Percentiles rank a stretch among this genome's conserved stretches.
These are phyloP conservation scores for Hoplodrina ambigua DNA, from an alignment of 2,888 invertebrate species.

Conservation along the genomic window DNA sequence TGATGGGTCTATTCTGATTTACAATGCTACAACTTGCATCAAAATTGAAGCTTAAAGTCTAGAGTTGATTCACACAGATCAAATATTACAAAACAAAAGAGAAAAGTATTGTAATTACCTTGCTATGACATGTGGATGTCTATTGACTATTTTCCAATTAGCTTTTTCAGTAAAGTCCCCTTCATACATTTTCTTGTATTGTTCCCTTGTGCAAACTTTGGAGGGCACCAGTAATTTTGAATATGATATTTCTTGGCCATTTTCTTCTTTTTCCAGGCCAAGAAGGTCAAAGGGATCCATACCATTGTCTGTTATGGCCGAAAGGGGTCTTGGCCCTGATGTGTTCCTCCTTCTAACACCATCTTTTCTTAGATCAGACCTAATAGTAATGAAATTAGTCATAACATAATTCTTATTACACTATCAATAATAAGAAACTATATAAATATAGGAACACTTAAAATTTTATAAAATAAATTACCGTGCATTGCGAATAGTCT, in stretches of 20 bases:
- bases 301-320: slow-evolving; percentile 95
- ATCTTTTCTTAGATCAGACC: slow-evolving; percentile 92
- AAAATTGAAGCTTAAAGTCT: background rate
- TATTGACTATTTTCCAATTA: slow-evolving; percentile 83
- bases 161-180: slow-evolving; percentile 85
- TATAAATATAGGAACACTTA: background rate
- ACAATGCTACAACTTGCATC: slow-evolving; percentile 16
- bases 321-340: slow-evolving; percentile 95
- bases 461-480: slow-evolving; percentile 69
- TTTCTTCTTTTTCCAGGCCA: slow-evolving; percentile 94
- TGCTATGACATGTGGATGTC: slow-evolving; percentile 90
- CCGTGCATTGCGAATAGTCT: slow-evolving; percentile 92
- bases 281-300: slow-evolving; percentile 96
- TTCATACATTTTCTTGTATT: slow-evolving; percentile 87
- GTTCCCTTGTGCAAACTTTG: slow-evolving; percentile 84
- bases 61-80: slow-evolving; percentile 12
- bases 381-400: slow-evolving; percentile 53
- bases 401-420: background rate
- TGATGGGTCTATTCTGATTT: slow-evolving; percentile 22
- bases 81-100: slow-evolving; percentile 18
- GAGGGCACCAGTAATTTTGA: slow-evolving; percentile 95
- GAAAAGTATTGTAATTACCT: slow-evolving; percentile 80
- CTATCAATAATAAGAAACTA: background rate
- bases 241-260: slow-evolving; percentile 98
- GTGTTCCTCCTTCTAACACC: slow-evolving; percentile 94